phyloP scores from a whole-genome alignment of 2,113 vertebrate species.

The Hassar affinis region DNA sequence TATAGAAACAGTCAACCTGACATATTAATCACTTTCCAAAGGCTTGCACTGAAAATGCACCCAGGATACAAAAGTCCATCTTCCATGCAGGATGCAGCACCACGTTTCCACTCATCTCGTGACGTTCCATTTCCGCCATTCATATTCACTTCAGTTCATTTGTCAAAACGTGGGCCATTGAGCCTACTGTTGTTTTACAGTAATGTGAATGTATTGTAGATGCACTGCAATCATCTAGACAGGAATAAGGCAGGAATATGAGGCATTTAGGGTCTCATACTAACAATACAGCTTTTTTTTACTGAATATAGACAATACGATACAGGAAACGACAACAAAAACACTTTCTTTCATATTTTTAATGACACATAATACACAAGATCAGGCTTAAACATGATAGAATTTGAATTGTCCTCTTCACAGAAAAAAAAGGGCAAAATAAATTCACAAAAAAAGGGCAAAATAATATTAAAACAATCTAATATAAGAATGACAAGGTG shows the following conservation, averaged over 20 bases:
- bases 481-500: neutral
- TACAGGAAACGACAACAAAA: neutral
- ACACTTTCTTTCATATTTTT: neutral
- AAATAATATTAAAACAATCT: neutral
- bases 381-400: neutral
- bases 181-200: neutral
- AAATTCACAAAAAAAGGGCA: neutral
- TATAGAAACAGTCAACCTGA: conserved; percentile 1
- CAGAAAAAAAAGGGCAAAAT: neutral
- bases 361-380: neutral
- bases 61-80: neutral
- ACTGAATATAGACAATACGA: neutral
- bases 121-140: neutral
- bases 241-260: too few relatives aligned
- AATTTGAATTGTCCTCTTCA: neutral
- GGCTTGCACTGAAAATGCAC: neutral
- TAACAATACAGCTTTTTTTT: neutral
- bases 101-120: too few relatives aligned
- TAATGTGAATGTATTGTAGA: neutral
- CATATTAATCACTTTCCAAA: neutral
- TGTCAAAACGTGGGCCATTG: neutral
- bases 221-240: neutral
- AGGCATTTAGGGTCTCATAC: too few relatives aligned
- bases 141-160: neutral
- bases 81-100: too few relatives aligned